phyloP scores from a whole-genome alignment of 2,113 vertebrate species.

The Zootoca vivipara region DNA sequence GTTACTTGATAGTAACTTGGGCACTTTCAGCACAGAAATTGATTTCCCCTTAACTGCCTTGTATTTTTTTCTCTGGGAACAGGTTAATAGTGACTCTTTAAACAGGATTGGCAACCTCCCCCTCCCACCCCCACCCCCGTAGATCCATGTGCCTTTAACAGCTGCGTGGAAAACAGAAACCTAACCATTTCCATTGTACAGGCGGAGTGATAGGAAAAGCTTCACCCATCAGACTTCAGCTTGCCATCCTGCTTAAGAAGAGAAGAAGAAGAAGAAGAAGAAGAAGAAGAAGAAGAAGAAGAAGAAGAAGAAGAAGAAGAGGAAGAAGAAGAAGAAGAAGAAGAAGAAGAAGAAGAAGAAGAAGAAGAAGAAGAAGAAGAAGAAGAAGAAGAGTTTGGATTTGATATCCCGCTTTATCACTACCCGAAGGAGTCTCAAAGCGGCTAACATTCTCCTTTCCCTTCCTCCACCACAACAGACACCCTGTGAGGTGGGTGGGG shows the following conservation, averaged over 20 bases:
- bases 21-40: background rate
- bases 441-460: no score
- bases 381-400: no score
- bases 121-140: fast-evolving
- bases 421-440: no score
- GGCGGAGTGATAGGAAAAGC: background rate
- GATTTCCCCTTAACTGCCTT: background rate
- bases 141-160: background rate
- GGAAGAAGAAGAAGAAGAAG: no score
- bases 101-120: background rate
- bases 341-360: no score
- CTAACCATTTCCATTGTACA: background rate
- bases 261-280: no score
- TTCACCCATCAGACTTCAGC: background rate
- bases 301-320: no score
- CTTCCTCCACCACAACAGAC: no score
- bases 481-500: no score
- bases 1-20: background rate
- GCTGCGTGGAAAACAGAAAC: background rate
- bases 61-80: background rate
- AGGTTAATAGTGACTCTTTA: background rate
- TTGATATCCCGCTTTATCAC: no score
- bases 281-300: no score
- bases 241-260: background rate
- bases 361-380: no score